phyloP scores from a whole-genome alignment of 2,888 invertebrate genomes.

The Ophioninae sp. region DNA sequence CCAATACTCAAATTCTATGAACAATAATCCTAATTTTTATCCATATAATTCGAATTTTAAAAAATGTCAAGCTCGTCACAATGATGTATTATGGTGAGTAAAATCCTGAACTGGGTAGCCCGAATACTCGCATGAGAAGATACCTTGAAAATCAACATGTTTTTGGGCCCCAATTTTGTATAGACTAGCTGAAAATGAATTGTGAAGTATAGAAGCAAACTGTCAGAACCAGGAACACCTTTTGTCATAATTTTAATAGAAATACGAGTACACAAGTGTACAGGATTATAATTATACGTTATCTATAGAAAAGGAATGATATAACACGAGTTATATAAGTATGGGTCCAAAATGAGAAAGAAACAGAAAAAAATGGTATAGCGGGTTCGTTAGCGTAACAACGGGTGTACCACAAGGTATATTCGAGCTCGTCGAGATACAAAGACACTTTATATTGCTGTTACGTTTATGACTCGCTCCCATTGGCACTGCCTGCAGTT shows the following conservation, averaged over 20 bases:
- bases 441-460: not conserved
- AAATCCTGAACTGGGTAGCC: no score
- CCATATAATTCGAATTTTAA: no score
- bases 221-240: not conserved
- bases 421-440: conserved; percentile 4
- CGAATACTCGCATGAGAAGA: no score
- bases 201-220: conserved; percentile 14
- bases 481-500: conserved; percentile 6
- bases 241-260: conserved; percentile 27
- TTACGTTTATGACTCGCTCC: conserved; percentile 5
- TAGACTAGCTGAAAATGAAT: not conserved
- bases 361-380: conserved; percentile 31
- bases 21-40: no score
- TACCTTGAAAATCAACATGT: no score
- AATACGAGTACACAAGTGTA: conserved; percentile 13
- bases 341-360: conserved; percentile 7
- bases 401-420: conserved; percentile 24
- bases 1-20: no score
- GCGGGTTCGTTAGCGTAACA: conserved; percentile 58
- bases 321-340: conserved; percentile 35
- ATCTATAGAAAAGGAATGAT: conserved; percentile 10
- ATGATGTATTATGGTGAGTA: no score
- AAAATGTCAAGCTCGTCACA: no score
- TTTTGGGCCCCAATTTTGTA: no score
- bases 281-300: conserved; percentile 35